Conservation (phyloP, 2,888 invertebrate genomes). For the Eupeodes luniger region DNA sequence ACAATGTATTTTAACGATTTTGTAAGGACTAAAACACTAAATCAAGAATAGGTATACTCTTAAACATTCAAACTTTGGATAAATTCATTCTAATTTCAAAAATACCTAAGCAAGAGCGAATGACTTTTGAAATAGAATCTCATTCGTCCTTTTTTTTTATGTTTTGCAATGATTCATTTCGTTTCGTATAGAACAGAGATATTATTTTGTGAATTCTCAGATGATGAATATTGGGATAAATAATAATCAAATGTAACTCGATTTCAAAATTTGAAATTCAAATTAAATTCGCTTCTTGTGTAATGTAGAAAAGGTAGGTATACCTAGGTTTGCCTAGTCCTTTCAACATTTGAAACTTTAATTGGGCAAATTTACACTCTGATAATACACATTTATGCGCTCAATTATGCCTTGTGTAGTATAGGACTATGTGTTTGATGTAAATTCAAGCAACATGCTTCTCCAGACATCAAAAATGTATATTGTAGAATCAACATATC, state of each 20-base stretch:
- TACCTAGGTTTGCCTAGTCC: too few species aligned
- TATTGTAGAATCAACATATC: constrained; percentile 1
- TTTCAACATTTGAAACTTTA: not conserved
- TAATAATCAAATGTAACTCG: not conserved
- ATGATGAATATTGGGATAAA: not conserved
- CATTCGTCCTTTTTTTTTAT: constrained; percentile 3
- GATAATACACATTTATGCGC: not conserved
- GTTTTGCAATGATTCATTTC: too few species aligned
- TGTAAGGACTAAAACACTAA: not conserved
- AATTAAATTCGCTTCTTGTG: not conserved
- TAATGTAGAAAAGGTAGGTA: too few species aligned
- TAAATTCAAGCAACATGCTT: not conserved
- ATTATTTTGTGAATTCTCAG: not conserved
- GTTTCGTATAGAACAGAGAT: too few species aligned
- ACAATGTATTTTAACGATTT: not conserved
- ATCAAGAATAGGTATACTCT: not conserved
- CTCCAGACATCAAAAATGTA: constrained; percentile 7
- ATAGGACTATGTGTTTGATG: not conserved
- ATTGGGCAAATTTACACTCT: constrained; percentile 15
- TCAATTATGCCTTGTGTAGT: not conserved
- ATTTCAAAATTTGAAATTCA: constrained; percentile 27
- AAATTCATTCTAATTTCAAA: not conserved
- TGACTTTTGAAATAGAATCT: constrained; percentile 22
- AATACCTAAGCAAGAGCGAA: not conserved
- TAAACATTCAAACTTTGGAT: not conserved